Evolutionary conservation across 1,140 invertebrate species (phyloP), one percentile per base, ranked within the genome.

Genomic region (Drosophila orena): DNA sequence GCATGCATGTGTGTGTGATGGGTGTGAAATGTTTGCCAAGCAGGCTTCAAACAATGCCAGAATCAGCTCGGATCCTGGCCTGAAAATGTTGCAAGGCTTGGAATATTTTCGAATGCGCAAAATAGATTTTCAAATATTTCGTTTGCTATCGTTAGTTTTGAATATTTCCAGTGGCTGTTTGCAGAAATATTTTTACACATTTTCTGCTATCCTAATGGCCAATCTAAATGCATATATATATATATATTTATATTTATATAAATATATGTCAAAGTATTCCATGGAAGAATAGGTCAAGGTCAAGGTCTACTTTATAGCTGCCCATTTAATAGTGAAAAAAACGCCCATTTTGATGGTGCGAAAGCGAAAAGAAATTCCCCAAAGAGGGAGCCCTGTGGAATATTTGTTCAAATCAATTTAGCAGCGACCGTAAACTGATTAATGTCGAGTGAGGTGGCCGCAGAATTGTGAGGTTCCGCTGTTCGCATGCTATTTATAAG

Each of bases 401-500:
- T 43, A 62, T 58, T 70, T 66, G 66, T 68, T 71, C 27, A 52
- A 83, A 83, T 86, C 75, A 86, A 86, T 83, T 80, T 71, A 47
- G 30, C 68, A 47, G 52, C 27, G n/a, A 70, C 64, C 61, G 34
- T 47, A 47, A 70, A 72, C 79, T 86, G 84, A 88, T 89, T 86
- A 89, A 86, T 86, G 76, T 72, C 56, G 37, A 72, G 59, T 62
- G 49, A 46, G 52, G 42, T 58, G 69, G 73, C 73, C 58, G 55
- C 78, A 71, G 52, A 78, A 77, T 74, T 78, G 78, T 62, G 64
- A 61, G 84, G 64, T 66, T 78, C 68, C 46, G 54, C 56, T 37
- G 72, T 57, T 64, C 64, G 61, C 46, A 61, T 61, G 60, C 71
- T 77, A 89, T 84, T 88, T 84, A 73, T 88, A 89, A 81, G 74